These are phyloP conservation scores for Solea solea DNA, from an alignment of 2,113 vertebrate species.

Conservation along the genomic window DNA sequence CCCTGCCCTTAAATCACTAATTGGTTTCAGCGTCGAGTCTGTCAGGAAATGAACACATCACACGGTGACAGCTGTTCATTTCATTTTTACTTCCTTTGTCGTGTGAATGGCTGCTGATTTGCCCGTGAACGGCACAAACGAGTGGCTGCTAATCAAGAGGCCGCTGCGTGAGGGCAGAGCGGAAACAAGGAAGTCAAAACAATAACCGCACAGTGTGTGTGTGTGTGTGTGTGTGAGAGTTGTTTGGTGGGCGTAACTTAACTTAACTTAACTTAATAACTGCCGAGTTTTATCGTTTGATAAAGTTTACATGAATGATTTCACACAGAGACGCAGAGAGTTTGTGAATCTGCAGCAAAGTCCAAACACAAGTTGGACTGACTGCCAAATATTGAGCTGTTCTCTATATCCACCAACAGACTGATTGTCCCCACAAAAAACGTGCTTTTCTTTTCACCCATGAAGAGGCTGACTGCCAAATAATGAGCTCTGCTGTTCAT, in stretches of 20 bases:
- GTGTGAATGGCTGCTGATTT: conserved; percentile 97
- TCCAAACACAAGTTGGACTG: too few species aligned
- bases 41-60: conserved; percentile 99
- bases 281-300: not conserved
- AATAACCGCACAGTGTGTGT: conserved; percentile 16
- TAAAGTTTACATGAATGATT: not conserved
- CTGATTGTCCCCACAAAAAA: too few species aligned
- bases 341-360: too few species aligned
- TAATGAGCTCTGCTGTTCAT: too few species aligned
- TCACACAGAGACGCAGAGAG: too few species aligned
- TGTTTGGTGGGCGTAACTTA: conserved; percentile 40
- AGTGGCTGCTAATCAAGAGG: conserved; percentile 95
- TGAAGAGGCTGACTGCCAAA: too few species aligned
- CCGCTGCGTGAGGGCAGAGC: conserved; percentile 83
- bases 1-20: conserved; percentile 99
- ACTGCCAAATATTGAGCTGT: too few species aligned
- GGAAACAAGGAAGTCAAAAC: conserved; percentile 42
- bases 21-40: conserved; percentile 98
- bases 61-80: conserved; percentile 98
- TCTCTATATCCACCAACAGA: too few species aligned
- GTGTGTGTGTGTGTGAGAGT: conserved; percentile 22
- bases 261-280: too few species aligned
- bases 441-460: too few species aligned
- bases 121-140: conserved; percentile 96
- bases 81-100: conserved; percentile 92